A percentile compares a stretch with the other conserved stretches of the same genome.
Conservation (phyloP, 2,888 invertebrate genomes). For the Pristionchus maxplancki region DNA sequence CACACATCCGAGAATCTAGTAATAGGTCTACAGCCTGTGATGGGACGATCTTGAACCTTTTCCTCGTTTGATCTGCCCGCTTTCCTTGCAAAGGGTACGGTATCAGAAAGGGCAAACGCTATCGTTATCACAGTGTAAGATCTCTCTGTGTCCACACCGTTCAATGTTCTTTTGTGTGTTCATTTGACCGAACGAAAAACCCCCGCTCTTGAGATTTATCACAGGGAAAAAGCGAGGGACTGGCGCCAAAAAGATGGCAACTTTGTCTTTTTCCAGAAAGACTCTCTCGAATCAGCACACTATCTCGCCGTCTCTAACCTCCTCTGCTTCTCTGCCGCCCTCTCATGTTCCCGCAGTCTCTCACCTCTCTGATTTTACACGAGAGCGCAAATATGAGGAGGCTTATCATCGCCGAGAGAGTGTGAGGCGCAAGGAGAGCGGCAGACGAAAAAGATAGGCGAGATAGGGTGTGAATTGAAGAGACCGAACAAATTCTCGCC, state of each 20-base stretch:
- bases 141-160: background rate
- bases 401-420: constrained; percentile 37
- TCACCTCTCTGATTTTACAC: constrained; percentile 37
- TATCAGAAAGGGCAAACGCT: constrained; percentile 3
- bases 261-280: background rate
- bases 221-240: background rate
- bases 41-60: background rate
- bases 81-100: background rate
- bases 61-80: background rate
- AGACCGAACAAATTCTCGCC: background rate
- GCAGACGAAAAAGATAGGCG: background rate
- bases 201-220: constrained; percentile 34
- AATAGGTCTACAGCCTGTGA: no score
- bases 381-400: constrained; percentile 42
- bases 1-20: no score
- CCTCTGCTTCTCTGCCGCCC: constrained; percentile 20
- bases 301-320: background rate
- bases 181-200: constrained; percentile 31
- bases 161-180: constrained; percentile 6
- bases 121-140: constrained; percentile 11
- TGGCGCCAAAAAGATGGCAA: constrained; percentile 45
- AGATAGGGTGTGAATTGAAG: background rate
- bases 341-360: background rate
- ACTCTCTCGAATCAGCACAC: background rate
- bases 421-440: background rate